Evolutionary conservation across 1,140 invertebrate species (phyloP).

Genomic region (Mizuhopecten yessoensis): DNA sequence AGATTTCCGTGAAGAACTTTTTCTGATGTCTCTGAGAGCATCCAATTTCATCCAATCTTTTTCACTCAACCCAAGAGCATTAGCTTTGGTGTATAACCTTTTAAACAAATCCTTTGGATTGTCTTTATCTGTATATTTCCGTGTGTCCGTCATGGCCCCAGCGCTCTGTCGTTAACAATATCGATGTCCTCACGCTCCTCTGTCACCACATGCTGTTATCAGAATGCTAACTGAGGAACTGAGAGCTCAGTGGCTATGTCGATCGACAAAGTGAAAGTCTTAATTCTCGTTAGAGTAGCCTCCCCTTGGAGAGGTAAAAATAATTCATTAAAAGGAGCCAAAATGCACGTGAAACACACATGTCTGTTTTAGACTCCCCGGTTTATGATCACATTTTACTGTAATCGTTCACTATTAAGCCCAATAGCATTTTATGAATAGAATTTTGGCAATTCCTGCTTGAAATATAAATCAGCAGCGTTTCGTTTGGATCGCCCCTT

Average conservation of each 20-base stretch:
- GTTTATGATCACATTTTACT: too few species aligned
- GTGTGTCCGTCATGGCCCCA: background rate
- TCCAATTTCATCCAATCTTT: constrained; percentile 68
- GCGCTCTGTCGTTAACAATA: background rate
- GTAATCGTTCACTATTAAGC: too few species aligned
- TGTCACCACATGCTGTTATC: background rate
- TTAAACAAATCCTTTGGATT: constrained; percentile 68
- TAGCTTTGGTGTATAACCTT: constrained; percentile 70
- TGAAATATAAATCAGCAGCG: background rate
- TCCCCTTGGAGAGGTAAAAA: background rate
- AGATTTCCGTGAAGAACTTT: constrained; percentile 52
- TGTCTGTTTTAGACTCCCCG: too few species aligned
- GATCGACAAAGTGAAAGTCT: constrained; percentile 26
- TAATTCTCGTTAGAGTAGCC: background rate
- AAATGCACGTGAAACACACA: background rate
- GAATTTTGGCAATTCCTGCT: background rate
- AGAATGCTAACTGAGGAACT: background rate
- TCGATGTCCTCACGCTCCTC: background rate
- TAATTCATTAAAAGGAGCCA: background rate
- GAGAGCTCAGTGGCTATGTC: background rate
- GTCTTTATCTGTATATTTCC: background rate
- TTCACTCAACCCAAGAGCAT: constrained; percentile 68
- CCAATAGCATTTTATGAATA: too few species aligned
- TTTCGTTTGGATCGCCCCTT: background rate
- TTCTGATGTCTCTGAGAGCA: constrained; percentile 52